Evolutionary conservation across 2,113 vertebrate genomes (phyloP), one percentile per base, ranked within the genome.

Genomic region (Psettodes erumei): DNA sequence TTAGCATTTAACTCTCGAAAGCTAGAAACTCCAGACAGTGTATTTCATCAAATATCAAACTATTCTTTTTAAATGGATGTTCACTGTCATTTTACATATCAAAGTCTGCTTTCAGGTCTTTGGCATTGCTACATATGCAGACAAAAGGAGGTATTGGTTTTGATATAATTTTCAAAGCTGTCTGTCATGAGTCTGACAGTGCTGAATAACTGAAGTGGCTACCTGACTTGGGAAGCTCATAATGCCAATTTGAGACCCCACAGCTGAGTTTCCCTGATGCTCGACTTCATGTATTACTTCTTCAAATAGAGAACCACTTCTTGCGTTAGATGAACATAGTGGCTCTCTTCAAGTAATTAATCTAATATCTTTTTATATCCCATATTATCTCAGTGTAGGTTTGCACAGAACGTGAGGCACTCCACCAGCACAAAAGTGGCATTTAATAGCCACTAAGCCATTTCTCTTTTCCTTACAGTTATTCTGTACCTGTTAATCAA

Each of bases 401-500:
- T 8, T 53, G 12, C 43, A 37, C n/a, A 47, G 27, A 16, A 65
- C 10, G 18, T 6, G 12, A n/a, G 11, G 21, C 15, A 8, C 1
- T 28, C 12, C 23, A 40, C 33, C 19, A 13, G 47, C 28, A 73
- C 45, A 23, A 37, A 48, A 67, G 27, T 59, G 43, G 21, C 51
- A 43, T 18, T 21, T 69, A 32, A 30, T 33, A 18, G 9, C 48
- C 45, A 47, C 35, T 40, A 48, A 56, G 25, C 32, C 18, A 32
- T 55, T 73, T 35, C 33, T 63, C 48, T 50, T 54, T 67, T 68
- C 74, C 25, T 42, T 55, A 55, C 33, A n/a, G n/a, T n/a, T n/a
- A n/a, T n/a, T n/a, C 59, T 56, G 18, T 45, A 66, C 25, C 50
- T 71, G 45, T 76, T 54, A 16, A 40, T 66, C 21, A 25, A 28